These are phyloP conservation scores for Anagrus nilaparvatae DNA, from an alignment of 1,140 invertebrate species.

Conservation along the genomic window DNA sequence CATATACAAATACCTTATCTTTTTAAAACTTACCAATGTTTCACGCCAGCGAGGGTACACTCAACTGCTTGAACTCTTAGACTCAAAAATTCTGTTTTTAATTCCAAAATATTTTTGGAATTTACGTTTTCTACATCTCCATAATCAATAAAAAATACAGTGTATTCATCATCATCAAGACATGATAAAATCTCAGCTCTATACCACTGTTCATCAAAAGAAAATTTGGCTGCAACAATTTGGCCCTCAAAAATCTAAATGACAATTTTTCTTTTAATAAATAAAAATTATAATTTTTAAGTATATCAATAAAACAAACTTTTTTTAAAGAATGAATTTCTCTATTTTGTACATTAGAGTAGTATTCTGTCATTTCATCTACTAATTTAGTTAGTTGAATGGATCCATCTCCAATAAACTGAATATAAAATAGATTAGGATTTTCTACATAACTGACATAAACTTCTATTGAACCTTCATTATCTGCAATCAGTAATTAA, in stretches of 20 bases:
- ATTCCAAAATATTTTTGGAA: constrained; percentile 51
- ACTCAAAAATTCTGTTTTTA: constrained; percentile 62
- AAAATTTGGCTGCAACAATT: constrained; percentile 67
- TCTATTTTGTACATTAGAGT: constrained; percentile 51
- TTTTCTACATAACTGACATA: constrained; percentile 70
- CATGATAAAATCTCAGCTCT: constrained; percentile 41
- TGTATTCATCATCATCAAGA: constrained; percentile 42
- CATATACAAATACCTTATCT: constrained; percentile 2
- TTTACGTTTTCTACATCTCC: constrained; percentile 59
- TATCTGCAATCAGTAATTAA: constrained; percentile 13
- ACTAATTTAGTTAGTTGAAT: constrained; percentile 63
- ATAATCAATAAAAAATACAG: constrained; percentile 72
- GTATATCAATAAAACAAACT: constrained; percentile 22
- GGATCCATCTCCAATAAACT: constrained; percentile 60
- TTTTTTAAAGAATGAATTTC: constrained; percentile 44
- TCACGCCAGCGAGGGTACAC: constrained; percentile 62
- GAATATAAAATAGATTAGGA: constrained; percentile 76
- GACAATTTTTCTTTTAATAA: constrained; percentile 7
- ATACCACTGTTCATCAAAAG: constrained; percentile 67
- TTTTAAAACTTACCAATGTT: constrained; percentile 47
- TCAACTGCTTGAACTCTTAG: constrained; percentile 70
- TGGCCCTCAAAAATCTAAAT: constrained; percentile 54
- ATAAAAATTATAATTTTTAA: constrained; percentile 6
- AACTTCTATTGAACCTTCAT: constrained; percentile 59
- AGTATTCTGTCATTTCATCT: constrained; percentile 69